These are phyloP conservation scores for Catamblyrhynchus diadema DNA, from an alignment of 2,797 vertebrate species.

Conservation along the genomic window DNA sequence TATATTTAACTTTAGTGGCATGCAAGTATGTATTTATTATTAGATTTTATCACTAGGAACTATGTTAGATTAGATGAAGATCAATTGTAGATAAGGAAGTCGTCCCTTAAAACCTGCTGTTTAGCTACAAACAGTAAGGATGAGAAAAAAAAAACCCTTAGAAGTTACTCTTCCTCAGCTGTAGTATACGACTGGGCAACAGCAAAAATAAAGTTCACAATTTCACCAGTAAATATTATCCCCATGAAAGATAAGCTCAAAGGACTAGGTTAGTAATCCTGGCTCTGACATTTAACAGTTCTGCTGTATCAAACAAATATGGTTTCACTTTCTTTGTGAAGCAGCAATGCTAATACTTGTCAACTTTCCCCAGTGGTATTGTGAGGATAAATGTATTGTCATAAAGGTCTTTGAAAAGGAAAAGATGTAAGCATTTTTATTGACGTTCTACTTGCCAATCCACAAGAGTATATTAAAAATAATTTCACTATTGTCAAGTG, in stretches of 20 bases:
- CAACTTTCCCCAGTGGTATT: not conserved
- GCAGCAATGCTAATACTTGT: not conserved
- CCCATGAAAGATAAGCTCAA: not conserved
- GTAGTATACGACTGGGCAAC: not conserved
- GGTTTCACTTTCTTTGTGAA: not conserved
- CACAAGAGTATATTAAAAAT: conserved; percentile 29
- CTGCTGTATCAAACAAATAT: not conserved
- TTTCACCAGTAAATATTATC: not conserved
- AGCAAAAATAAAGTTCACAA: not conserved
- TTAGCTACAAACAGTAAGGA: not conserved
- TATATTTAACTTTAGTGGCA: not conserved
- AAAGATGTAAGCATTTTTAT: conserved; percentile 7
- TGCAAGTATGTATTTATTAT: not conserved
- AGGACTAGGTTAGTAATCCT: not conserved
- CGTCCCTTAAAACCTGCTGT: not conserved
- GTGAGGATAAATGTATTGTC: conserved; percentile 4
- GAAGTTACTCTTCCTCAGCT: not conserved
- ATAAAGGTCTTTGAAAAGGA: conserved; percentile 10
- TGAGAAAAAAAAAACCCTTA: not conserved
- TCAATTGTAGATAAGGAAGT: not conserved
- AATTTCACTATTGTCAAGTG: not conserved
- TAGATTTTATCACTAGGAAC: not conserved
- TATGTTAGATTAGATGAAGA: not conserved
- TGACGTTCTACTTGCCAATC: not conserved
- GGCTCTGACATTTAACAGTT: conserved; percentile 1